Percentiles rank a stretch among this genome's conserved stretches.
phyloP scores from a whole-genome alignment of 2,797 vertebrate species.

The Rhinoraja longicauda region DNA sequence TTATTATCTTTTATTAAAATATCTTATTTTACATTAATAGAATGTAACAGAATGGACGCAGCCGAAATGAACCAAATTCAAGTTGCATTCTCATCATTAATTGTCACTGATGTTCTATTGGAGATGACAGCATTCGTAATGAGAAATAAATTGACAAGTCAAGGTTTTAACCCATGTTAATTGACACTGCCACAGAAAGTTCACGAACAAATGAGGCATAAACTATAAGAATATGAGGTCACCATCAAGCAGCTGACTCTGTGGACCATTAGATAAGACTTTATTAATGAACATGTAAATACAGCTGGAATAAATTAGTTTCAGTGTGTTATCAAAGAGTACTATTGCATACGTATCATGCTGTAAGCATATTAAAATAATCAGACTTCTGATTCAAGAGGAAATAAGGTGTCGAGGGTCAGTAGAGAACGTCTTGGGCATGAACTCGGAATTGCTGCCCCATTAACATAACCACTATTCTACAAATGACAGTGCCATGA shows the following conservation, averaged over 20 bases:
- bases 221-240: neutral
- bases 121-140: neutral
- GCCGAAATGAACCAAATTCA: neutral
- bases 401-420: neutral
- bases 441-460: neutral
- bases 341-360: neutral
- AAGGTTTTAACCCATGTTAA: slow-evolving; percentile 26
- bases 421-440: neutral
- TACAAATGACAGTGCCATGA: neutral
- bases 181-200: neutral
- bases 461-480: neutral
- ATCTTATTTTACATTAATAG: neutral
- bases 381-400: neutral
- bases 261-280: neutral
- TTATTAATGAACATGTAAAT: neutral
- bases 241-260: neutral
- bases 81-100: neutral
- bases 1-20: neutral
- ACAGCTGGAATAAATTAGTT: neutral
- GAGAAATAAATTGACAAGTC: slow-evolving; percentile 20
- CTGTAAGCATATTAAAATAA: neutral
- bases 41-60: neutral
- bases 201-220: neutral
- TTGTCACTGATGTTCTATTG: neutral
- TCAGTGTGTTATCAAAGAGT: neutral